Base-by-base conservation (phyloP, 2,113 vertebrate species). In the Cyanoramphus novaezelandiae region DNA sequence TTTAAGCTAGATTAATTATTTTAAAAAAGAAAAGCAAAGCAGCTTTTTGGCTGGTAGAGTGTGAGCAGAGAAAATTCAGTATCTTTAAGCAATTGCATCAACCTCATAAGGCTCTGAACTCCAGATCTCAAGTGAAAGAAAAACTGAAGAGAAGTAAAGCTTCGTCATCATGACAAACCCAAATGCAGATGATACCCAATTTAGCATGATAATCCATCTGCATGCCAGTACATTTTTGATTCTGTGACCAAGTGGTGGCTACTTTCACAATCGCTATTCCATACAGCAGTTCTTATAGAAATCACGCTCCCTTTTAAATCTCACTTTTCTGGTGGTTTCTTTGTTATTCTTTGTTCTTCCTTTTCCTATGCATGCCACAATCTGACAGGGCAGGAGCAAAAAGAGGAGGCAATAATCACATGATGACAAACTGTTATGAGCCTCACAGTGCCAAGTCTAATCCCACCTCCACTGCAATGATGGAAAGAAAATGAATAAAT, bases 1-100 rank as follows among this genome's bases (percentile, higher is more conserved):
- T 97, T 96, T 68, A 82, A 97, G 35, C 31, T 75, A 82, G 39
- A 96, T 84, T 77, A 95, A 95, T 97, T 89, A 60, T 92, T 69
- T 90, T 77, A 28, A 65, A 74, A 63, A 41, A 41, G 23, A 71
- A 86, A 49, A 92, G 49, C 52, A 92, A 94, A 85, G 65, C 50
- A 77, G 68, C 17, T 57, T 91, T 92, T 82, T 60, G 52, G 55
- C 35, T 82, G 55, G 31, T 59, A 41, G 31, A 55, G 7, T 6
- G 20, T 39, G 31, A 79, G 28, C 69, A 33, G 28, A 91, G 39
- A 79, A 44, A 69, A 90, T 8, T 28, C 5, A 2, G 3, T 47
- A 41, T 55, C 16, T 49, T 81, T 57, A 65, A 13, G 60, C 17
- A 64, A 82, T 43, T 8, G 17, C 14, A 63, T 69, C 23, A 39